Base-by-base conservation (phyloP, 2,797 vertebrate species). In the Epinephelus coioides region DNA sequence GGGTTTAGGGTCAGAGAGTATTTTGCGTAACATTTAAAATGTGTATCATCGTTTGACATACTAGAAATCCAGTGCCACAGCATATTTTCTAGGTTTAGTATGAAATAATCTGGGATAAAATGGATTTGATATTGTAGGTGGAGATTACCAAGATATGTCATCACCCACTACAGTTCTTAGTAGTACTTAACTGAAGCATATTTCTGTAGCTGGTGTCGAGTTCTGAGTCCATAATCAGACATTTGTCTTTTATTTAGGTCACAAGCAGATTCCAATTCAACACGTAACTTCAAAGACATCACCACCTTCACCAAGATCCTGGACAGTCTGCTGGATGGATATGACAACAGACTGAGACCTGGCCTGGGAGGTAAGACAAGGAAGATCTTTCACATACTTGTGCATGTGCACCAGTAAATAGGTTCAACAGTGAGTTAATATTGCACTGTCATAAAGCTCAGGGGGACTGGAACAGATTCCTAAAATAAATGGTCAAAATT, bases 281-380 rank as follows among this genome's bases (percentile, higher is more conserved):
- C 91, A 51, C 83, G 88, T 30, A 90, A 82, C 70, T 79, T 84
- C 61, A 93, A 93, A 82, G 94, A 92, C 85, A 95, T 95, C 54
- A 91, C 97, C 86, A 97, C 97, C 92, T 97, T 98, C 88, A 97
- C 97, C 59, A 96, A 94, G 80, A 98, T 98, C 88, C 91, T 98
- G 89, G 97, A 98, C 93, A 95, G 96, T 84, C 95, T 98, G 72
- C 92, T 98, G 89, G 97, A 98, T 91, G 97, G 97, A 79, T 98
- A 98, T 91, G 97, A 98, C 94, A 98, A 97, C 94, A 94, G 97
- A 82, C 94, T 98, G 82, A 95, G 97, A 92, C 97, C 97, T 71
- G 97, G 97, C 88, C 96, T 98, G 83, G 97, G 97, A 95, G 97
- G 97, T 98, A 95, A 89, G 87, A 66, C 3, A 4, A 6, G 25